Evolutionary conservation across 2,113 vertebrate species (phyloP), one percentile per base, ranked within the genome.

Genomic region (Hylia prasina): DNA sequence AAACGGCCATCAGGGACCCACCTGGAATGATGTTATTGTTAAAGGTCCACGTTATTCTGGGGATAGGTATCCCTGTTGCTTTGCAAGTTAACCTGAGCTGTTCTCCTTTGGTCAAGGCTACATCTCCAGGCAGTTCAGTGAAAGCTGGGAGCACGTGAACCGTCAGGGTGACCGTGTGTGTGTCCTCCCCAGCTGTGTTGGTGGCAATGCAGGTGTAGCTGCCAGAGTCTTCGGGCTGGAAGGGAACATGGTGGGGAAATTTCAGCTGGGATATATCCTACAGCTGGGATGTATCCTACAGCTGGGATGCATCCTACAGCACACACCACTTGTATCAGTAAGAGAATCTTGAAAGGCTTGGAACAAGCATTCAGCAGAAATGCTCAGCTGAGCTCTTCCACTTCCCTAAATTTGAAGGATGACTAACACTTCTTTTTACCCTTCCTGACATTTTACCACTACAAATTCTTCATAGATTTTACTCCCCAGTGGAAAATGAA

Each of bases 21-120:
- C 99, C 99, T 97, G 99, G 98, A 81, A 99, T 97, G 39, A 99
- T 98, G 93, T 98, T 99, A 94, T 99, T 99, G 90, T 99, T 99
- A 97, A 99, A 99, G 30, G 98, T 98, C 99, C 99, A 99, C 0
- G 98, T 98, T 96, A 99, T 98, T 94, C 93, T 98, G 50, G 99
- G 99, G 51, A 97, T 45, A 28, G 99, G 99, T 96, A 98, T 75
- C 42, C 99, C 99, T 25, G 86, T 96, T 91, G 98, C 99, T 80
- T 96, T 98, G 91, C 99, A 99, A 53, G 93, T 96, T 96, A 99
- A 94, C 37, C 97, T 93, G 47, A 99, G 98, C 82, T 96, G 98
- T 58, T 99, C 99, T 80, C 99, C 99, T 97, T 99, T 99, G 95
- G 98, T 99, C 89, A 99, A 96, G 48, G 99, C 98, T 68, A 98